A percentile compares a stretch with the other conserved stretches of the same genome.
Evolutionary conservation across 2,888 invertebrate species (phyloP).

Genomic region (Drosophila macrospina): DNA sequence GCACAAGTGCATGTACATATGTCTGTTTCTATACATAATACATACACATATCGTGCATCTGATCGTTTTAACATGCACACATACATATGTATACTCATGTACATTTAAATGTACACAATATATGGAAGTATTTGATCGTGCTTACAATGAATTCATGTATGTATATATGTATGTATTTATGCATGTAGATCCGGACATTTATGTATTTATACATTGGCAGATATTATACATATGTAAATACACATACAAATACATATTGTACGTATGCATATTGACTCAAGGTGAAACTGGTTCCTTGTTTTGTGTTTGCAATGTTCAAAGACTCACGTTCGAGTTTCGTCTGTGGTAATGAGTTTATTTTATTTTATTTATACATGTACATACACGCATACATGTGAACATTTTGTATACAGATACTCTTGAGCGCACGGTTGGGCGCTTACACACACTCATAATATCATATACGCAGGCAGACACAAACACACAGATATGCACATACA

Average conservation of each 20-base stretch:
- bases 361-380: slow-evolving; percentile 46
- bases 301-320: slow-evolving; percentile 76
- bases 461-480: slow-evolving; percentile 16
- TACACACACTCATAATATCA: slow-evolving; percentile 25
- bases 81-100: too few relatives aligned
- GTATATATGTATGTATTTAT: slow-evolving; percentile 5
- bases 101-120: slow-evolving; percentile 1
- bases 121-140: slow-evolving; percentile 20
- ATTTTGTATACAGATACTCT: slow-evolving; percentile 32
- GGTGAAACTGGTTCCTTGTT: slow-evolving; percentile 80
- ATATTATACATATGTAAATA: slow-evolving; percentile 22
- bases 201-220: slow-evolving; percentile 12
- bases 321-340: slow-evolving; percentile 77
- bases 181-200: slow-evolving; percentile 35
- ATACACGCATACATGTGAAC: slow-evolving; percentile 11
- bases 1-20: neutral
- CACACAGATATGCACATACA: slow-evolving; percentile 12
- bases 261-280: slow-evolving; percentile 61
- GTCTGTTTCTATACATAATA: neutral
- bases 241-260: slow-evolving; percentile 27
- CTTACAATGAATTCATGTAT: slow-evolving; percentile 8
- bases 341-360: slow-evolving; percentile 73
- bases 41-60: neutral
- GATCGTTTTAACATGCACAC: neutral
- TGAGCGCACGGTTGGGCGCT: slow-evolving; percentile 26